A percentile compares a stretch with the other conserved stretches of the same genome.
These are phyloP conservation scores for Ectemnius cavifrons DNA, from an alignment of 2,888 invertebrate genomes.

Conservation along the genomic window DNA sequence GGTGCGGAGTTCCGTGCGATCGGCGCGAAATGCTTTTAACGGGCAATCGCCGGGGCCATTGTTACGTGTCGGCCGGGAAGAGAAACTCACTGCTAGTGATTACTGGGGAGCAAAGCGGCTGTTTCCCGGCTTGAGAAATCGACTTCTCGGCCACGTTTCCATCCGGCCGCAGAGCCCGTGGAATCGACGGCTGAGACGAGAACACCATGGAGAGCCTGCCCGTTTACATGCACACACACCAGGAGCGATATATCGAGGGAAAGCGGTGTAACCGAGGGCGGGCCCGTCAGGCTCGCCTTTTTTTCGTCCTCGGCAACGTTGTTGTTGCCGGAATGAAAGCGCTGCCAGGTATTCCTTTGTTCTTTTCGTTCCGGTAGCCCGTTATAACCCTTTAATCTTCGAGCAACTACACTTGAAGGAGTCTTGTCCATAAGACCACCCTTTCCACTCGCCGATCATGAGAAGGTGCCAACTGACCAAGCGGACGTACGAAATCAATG, in stretches of 20 bases:
- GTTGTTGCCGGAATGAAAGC: slow-evolving; percentile 46
- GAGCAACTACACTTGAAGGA: slow-evolving; percentile 29
- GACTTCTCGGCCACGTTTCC: slow-evolving; percentile 42
- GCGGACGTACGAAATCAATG: slow-evolving; percentile 4
- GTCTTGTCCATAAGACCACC: slow-evolving; percentile 21
- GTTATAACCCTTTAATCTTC: slow-evolving; percentile 51
- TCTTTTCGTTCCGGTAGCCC: slow-evolving; percentile 47
- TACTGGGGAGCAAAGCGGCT: slow-evolving; percentile 44
- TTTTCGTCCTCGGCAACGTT: slow-evolving; percentile 18
- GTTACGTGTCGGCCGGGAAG: slow-evolving; percentile 39
- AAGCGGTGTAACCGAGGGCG: slow-evolving; percentile 49
- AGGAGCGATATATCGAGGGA: slow-evolving; percentile 43
- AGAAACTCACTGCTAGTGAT: slow-evolving; percentile 44
- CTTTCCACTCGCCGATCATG: background rate
- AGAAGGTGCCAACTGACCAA: slow-evolving; percentile 6
- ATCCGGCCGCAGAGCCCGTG: slow-evolving; percentile 48
- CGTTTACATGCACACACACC: slow-evolving; percentile 38
- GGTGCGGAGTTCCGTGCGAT: background rate
- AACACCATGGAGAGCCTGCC: background rate
- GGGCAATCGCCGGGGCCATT: slow-evolving; percentile 23
- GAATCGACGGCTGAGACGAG: slow-evolving; percentile 42
- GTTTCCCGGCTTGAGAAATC: slow-evolving; percentile 61
- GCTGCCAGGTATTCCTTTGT: slow-evolving; percentile 46
- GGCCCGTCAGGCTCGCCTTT: slow-evolving; percentile 17
- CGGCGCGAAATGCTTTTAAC: slow-evolving; percentile 6